These are phyloP conservation scores for Drosophila anomalipes DNA, from an alignment of 2,888 invertebrate genomes.

Conservation along the genomic window DNA sequence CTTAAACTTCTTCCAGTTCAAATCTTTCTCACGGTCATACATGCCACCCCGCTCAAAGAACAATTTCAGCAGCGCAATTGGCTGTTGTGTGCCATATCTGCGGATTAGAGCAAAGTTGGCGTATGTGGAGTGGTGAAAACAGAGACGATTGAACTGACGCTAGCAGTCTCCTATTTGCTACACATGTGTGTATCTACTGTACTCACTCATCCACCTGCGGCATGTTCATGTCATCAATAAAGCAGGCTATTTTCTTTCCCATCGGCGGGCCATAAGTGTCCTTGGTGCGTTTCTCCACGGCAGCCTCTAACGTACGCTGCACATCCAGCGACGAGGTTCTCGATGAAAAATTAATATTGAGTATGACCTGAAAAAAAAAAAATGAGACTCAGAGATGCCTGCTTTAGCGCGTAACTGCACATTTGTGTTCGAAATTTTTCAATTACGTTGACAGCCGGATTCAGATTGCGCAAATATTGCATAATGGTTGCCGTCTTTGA, in stretches of 20 bases:
- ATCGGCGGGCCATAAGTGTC: conserved; percentile 95
- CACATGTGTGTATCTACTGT: background rate
- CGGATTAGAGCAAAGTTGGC: background rate
- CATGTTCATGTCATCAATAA: conserved; percentile 98
- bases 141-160: conserved; percentile 23
- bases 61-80: conserved; percentile 95
- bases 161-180: conserved; percentile 15
- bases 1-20: conserved; percentile 94
- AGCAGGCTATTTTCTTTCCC: conserved; percentile 94
- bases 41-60: conserved; percentile 95
- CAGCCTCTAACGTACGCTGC: conserved; percentile 94
- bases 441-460: conserved; percentile 88
- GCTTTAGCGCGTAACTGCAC: conserved; percentile 35
- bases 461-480: conserved; percentile 91
- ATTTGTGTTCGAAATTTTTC: conserved; percentile 38
- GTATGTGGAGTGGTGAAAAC: background rate
- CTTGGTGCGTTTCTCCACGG: conserved; percentile 95
- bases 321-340: conserved; percentile 96
- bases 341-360: conserved; percentile 96
- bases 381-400: conserved; percentile 8
- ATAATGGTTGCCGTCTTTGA: conserved; percentile 96
- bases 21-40: conserved; percentile 94
- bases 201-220: conserved; percentile 88
- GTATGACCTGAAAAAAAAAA: conserved; percentile 87
- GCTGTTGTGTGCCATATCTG: conserved; percentile 95